A percentile compares a stretch with the other conserved stretches of the same genome.
These are phyloP conservation scores for Capromys pilorides DNA, from an alignment of 2,797 vertebrate species.

Conservation along the genomic window DNA sequence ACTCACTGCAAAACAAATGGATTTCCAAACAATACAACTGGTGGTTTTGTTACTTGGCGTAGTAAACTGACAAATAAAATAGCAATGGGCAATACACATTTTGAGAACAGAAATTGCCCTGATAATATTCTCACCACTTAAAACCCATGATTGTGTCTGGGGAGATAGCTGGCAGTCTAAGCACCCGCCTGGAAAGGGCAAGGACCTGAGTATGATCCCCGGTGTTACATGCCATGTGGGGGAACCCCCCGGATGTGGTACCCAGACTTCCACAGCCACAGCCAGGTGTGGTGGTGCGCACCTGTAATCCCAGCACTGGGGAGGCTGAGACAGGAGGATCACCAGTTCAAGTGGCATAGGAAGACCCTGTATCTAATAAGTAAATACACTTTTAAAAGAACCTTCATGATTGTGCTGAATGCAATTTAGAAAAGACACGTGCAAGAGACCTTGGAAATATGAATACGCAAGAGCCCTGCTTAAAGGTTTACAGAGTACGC, in stretches of 20 bases:
- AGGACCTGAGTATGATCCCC: too few relatives aligned
- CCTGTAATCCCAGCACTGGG: too few relatives aligned
- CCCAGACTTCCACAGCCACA: too few relatives aligned
- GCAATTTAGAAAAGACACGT: background rate
- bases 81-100: background rate
- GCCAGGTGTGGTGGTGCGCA: too few relatives aligned
- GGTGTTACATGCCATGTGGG: too few relatives aligned
- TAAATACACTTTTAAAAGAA: too few relatives aligned
- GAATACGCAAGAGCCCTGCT: background rate
- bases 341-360: too few relatives aligned
- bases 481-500: slow-evolving; percentile 55
- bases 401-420: background rate
- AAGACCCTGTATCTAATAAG: too few relatives aligned
- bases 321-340: too few relatives aligned
- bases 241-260: too few relatives aligned
- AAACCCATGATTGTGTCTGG: slow-evolving; percentile 23
- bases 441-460: background rate
- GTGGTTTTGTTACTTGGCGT: background rate
- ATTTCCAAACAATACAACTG: background rate
- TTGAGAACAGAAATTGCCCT: slow-evolving; percentile 54
- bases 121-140: slow-evolving; percentile 43
- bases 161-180: too few relatives aligned
- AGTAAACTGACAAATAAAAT: background rate
- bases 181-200: too few relatives aligned
- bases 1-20: background rate